These are phyloP conservation scores for Zaprionus bogoriensis DNA, from an alignment of 2,888 invertebrate species.

Conservation along the genomic window DNA sequence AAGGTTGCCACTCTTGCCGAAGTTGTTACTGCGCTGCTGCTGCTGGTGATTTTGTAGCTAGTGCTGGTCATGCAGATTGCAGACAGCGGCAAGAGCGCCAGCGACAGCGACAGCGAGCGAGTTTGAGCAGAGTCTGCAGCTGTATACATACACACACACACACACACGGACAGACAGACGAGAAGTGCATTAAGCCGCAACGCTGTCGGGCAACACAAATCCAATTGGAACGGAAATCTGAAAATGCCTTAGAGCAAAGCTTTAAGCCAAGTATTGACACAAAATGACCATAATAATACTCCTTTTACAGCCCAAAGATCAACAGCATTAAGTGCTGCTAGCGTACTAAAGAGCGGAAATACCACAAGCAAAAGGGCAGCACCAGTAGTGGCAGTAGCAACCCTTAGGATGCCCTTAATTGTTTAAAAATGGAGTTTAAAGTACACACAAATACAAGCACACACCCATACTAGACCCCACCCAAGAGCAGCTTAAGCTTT, in stretches of 20 bases:
- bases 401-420: slow-evolving; percentile 63
- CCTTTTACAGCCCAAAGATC: slow-evolving; percentile 41
- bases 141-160: slow-evolving; percentile 27
- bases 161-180: slow-evolving; percentile 3
- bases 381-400: slow-evolving; percentile 45
- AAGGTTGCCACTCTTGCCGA: slow-evolving; percentile 72
- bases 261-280: neutral
- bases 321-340: slow-evolving; percentile 41
- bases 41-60: slow-evolving; percentile 35
- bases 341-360: slow-evolving; percentile 39
- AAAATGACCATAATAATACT: slow-evolving; percentile 41
- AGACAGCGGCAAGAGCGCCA: slow-evolving; percentile 44
- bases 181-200: slow-evolving; percentile 52
- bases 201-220: slow-evolving; percentile 57
- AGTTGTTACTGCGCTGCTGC: slow-evolving; percentile 39
- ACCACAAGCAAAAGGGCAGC: slow-evolving; percentile 41
- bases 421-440: slow-evolving; percentile 66
- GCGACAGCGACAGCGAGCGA: slow-evolving; percentile 11
- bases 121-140: slow-evolving; percentile 26
- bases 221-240: slow-evolving; percentile 66
- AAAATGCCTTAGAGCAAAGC: slow-evolving; percentile 36
- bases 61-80: slow-evolving; percentile 68
- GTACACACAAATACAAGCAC: slow-evolving; percentile 19
- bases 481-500: slow-evolving; percentile 50
- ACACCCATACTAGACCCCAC: slow-evolving; percentile 37